Evolutionary conservation across 2,113 vertebrate species (phyloP).

Genomic region (Siniperca chuatsi): DNA sequence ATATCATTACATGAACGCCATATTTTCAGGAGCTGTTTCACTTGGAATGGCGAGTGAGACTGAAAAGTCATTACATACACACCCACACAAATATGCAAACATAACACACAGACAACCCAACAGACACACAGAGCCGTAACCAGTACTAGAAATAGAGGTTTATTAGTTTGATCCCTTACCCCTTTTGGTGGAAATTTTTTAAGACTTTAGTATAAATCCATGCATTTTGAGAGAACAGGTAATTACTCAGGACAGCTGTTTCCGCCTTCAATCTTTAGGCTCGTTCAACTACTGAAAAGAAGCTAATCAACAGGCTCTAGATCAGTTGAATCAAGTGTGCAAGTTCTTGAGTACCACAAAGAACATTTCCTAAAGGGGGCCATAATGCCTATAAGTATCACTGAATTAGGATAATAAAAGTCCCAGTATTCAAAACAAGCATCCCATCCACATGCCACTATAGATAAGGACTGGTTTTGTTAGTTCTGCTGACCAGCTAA

Average conservation of each 20-base stretch:
- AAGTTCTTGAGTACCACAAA: neutral
- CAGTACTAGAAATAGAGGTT: neutral
- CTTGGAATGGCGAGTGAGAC: neutral
- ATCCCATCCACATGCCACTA: no score
- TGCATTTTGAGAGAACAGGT: neutral
- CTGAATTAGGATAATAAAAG: neutral
- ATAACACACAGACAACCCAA: slow-evolving; percentile 1
- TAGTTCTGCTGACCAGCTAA: neutral
- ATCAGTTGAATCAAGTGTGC: slow-evolving; percentile 16
- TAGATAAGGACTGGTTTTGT: neutral
- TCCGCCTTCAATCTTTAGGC: neutral
- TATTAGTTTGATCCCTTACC: neutral
- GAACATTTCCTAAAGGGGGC: neutral
- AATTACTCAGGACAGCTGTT: neutral
- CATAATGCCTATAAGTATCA: neutral
- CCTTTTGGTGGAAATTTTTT: neutral
- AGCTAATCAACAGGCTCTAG: slow-evolving; percentile 14
- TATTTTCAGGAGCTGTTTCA: neutral
- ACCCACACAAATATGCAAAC: slow-evolving; percentile 4
- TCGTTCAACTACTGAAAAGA: slow-evolving; percentile 11
- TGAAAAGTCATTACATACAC: neutral
- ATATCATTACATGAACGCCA: neutral
- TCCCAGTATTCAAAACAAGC: neutral
- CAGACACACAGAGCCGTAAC: neutral
- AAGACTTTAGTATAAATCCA: neutral